phyloP scores from a whole-genome alignment of 2,888 invertebrate species.

The Crioceris asparagi region DNA sequence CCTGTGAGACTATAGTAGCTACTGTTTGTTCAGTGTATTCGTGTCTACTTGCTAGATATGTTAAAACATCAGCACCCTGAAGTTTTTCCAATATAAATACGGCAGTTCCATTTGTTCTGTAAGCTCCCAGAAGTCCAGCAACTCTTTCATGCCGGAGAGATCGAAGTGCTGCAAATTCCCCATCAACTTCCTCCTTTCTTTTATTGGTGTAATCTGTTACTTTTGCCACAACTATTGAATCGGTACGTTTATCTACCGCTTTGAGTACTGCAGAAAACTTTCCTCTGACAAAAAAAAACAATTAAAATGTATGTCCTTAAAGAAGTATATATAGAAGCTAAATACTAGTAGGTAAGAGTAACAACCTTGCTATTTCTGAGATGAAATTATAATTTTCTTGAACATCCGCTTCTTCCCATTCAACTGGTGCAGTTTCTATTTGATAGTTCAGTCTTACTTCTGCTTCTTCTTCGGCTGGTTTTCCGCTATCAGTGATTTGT shows the following conservation, averaged over 20 bases:
- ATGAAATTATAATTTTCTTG: conserved; percentile 74
- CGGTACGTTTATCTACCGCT: conserved; percentile 63
- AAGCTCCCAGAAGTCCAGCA: conserved; percentile 61
- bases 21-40: conserved; percentile 91
- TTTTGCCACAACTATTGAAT: conserved; percentile 75
- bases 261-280: conserved; percentile 79
- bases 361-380: conserved; percentile 61
- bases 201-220: conserved; percentile 59
- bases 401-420: conserved; percentile 59
- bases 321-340: background rate
- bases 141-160: conserved; percentile 82
- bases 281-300: conserved; percentile 46
- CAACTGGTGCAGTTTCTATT: conserved; percentile 61
- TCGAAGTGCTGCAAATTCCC: conserved; percentile 76
- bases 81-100: conserved; percentile 71
- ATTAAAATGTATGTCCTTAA: too few species aligned
- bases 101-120: conserved; percentile 58
- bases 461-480: conserved; percentile 52
- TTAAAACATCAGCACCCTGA: conserved; percentile 85
- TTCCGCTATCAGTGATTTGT: conserved; percentile 73
- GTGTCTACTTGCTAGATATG: conserved; percentile 77
- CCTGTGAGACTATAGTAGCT: conserved; percentile 74
- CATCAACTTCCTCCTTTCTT: conserved; percentile 54
- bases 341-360: background rate
- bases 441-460: conserved; percentile 59